Evolutionary conservation across 2,113 vertebrate genomes (phyloP).

Genomic region (Anolis carolinensis): DNA sequence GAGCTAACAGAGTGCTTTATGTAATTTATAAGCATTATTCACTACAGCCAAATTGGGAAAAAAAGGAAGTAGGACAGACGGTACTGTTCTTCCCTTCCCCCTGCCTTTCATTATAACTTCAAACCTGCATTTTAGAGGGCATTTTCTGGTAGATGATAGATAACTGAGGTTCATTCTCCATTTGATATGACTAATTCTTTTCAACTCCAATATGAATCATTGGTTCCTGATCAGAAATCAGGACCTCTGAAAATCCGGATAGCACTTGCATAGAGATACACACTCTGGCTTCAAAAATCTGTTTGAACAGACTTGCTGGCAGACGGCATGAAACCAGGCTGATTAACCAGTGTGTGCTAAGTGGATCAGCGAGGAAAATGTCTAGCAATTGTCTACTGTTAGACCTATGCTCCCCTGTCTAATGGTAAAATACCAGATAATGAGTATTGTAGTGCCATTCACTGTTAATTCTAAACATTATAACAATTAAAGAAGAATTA

Average conservation of each 20-base stretch:
- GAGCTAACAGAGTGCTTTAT: background rate
- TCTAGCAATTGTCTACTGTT: background rate
- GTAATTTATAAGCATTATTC: background rate
- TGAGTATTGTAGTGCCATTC: background rate
- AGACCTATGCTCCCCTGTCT: background rate
- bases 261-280: background rate
- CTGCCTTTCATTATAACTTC: conserved; percentile 14
- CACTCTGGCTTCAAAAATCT: conserved; percentile 23
- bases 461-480: background rate
- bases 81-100: background rate
- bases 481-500: background rate
- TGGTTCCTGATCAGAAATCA: background rate
- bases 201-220: background rate
- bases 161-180: background rate
- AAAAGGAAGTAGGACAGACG: conserved; percentile 48
- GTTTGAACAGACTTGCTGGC: background rate
- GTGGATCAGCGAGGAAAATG: background rate
- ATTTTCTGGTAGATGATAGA: background rate
- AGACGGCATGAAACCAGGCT: background rate
- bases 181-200: conserved; percentile 19
- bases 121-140: background rate
- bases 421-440: background rate
- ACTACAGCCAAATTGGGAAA: background rate
- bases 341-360: background rate
- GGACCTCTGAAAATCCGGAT: background rate